Percentiles rank a stretch among this genome's conserved stretches.
phyloP scores from a whole-genome alignment of 2,888 invertebrate species.

The Pyrrhosoma nymphula region DNA sequence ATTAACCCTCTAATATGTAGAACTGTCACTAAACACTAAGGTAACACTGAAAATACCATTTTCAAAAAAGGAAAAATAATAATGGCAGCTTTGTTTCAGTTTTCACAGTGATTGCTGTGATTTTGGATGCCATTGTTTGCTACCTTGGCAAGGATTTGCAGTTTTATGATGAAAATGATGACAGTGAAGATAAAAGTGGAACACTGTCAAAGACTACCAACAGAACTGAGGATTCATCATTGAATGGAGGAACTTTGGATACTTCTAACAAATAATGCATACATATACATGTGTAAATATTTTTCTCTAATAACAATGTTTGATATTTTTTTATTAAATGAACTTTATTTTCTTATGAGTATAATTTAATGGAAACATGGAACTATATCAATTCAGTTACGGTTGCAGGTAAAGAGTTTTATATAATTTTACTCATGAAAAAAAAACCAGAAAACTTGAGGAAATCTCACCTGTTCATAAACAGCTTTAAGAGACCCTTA shows the following conservation, averaged over 20 bases:
- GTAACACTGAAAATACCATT: too few species aligned
- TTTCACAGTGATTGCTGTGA: slow-evolving; percentile 81
- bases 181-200: slow-evolving; percentile 74
- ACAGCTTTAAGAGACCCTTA: too few species aligned
- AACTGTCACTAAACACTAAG: too few species aligned
- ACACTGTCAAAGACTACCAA: slow-evolving; percentile 25
- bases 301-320: neutral
- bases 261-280: neutral
- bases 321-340: slow-evolving; percentile 18
- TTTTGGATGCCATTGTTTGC: slow-evolving; percentile 83
- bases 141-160: slow-evolving; percentile 81
- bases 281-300: neutral
- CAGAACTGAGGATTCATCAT: slow-evolving; percentile 23
- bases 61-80: too few species aligned
- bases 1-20: too few species aligned
- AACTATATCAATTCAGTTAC: too few species aligned
- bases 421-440: too few species aligned
- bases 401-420: too few species aligned
- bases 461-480: too few species aligned
- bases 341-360: neutral
- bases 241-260: neutral
- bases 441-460: too few species aligned
- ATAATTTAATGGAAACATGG: neutral
- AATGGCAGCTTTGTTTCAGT: slow-evolving; percentile 76
- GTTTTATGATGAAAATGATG: slow-evolving; percentile 79